Conservation (phyloP, 2,113 vertebrate species). For the Lanius collurio region DNA sequence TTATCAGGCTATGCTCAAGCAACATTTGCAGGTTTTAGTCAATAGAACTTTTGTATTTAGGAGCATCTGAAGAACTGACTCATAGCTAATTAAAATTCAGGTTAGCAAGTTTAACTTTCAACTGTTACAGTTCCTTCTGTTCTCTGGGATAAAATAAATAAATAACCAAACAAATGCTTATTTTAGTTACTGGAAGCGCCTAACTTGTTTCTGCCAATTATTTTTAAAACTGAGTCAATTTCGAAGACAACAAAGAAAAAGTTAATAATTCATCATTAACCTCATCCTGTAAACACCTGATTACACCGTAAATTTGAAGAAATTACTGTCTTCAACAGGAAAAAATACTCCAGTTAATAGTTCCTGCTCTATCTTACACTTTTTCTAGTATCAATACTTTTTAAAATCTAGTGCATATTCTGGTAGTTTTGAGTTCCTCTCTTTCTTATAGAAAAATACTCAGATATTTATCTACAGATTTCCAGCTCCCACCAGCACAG, state of each 20-base stretch:
- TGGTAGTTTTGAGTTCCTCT: neutral
- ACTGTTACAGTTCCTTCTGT: neutral
- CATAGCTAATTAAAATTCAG: neutral
- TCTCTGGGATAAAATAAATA: neutral
- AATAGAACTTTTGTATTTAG: constrained; percentile 6
- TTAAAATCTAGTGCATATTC: neutral
- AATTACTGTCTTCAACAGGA: neutral
- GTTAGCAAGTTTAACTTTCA: constrained; percentile 4
- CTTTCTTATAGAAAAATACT: neutral
- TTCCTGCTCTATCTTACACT: neutral
- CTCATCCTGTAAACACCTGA: neutral
- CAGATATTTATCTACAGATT: neutral
- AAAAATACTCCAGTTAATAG: neutral
- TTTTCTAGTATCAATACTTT: neutral
- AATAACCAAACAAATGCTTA: neutral
- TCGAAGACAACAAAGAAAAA: neutral
- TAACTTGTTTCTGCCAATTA: neutral
- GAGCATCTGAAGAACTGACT: constrained; percentile 2
- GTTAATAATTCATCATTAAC: neutral
- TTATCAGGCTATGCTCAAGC: constrained; percentile 13
- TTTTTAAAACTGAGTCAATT: neutral
- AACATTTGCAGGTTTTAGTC: constrained; percentile 29
- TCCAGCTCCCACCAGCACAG: neutral
- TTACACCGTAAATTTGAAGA: neutral
- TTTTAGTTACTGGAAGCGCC: neutral